Evolutionary conservation across 2,797 vertebrate species (phyloP).

Genomic region (Rachycentron canadum): DNA sequence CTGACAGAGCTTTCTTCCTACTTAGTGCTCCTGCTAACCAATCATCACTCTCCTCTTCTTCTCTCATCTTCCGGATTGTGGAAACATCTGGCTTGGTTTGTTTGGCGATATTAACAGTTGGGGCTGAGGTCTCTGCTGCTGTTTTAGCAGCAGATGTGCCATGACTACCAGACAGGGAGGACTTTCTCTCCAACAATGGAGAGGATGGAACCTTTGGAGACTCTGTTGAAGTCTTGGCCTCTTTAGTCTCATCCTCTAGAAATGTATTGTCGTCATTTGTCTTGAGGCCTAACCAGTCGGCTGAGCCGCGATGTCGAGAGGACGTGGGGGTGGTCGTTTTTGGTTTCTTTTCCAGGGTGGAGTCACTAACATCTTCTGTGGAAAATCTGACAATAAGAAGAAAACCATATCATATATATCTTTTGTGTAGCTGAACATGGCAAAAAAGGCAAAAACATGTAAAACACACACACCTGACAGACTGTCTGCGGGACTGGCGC

Average conservation of each 20-base stretch:
- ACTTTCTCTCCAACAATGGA: constrained; percentile 48
- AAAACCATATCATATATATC: neutral
- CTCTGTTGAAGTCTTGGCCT: constrained; percentile 19
- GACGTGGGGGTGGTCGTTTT: constrained; percentile 67
- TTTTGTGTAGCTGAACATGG: neutral
- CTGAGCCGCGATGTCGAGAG: constrained; percentile 67
- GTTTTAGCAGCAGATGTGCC: constrained; percentile 52
- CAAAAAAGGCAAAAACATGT: neutral
- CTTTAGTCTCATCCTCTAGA: constrained; percentile 47
- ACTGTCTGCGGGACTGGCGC: constrained; percentile 85
- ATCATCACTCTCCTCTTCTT: constrained; percentile 77
- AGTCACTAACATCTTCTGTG: constrained; percentile 80
- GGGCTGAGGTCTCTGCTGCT: constrained; percentile 11
- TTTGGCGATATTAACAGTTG: constrained; percentile 34
- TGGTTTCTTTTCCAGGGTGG: constrained; percentile 79
- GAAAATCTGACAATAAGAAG: constrained; percentile 84
- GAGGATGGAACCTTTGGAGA: constrained; percentile 52
- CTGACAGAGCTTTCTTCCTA: constrained; percentile 80
- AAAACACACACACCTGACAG: constrained; percentile 84
- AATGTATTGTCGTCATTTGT: constrained; percentile 69
- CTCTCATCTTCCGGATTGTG: constrained; percentile 43
- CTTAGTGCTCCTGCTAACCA: constrained; percentile 87
- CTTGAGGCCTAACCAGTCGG: constrained; percentile 91
- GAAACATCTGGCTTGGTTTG: constrained; percentile 47
- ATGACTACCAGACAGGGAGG: constrained; percentile 38